Conservation (phyloP, 2,888 invertebrate species). For the Coelopa pilipes region DNA sequence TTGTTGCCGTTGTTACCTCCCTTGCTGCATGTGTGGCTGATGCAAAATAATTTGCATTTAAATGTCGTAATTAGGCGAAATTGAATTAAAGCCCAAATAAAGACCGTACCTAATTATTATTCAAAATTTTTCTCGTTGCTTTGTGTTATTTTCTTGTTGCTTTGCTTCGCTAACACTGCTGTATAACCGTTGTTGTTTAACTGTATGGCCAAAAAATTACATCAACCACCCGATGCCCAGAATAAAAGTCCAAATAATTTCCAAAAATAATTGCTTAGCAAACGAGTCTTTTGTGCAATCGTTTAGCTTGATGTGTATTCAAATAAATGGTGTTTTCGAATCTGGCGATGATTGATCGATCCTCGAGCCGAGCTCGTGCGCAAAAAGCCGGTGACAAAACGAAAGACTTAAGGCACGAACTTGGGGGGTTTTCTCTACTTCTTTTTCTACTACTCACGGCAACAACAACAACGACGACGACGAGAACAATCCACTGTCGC, state of each 20-base stretch:
- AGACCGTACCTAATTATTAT: background rate
- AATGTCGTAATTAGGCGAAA: conserved; percentile 3
- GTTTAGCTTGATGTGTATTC: background rate
- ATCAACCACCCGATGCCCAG: too few species aligned
- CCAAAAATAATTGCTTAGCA: too few species aligned
- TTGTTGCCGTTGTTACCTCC: too few species aligned
- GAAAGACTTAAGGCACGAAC: conserved; percentile 1
- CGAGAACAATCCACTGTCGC: background rate
- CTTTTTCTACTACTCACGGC: background rate
- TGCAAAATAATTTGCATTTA: conserved; percentile 5
- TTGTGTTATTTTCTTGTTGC: too few species aligned
- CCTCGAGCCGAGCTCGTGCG: background rate
- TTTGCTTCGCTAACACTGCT: too few species aligned
- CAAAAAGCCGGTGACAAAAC: background rate
- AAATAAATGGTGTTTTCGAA: background rate
- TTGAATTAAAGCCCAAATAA: background rate
- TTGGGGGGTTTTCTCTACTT: background rate
- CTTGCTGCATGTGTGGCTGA: background rate
- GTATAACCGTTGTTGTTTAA: too few species aligned
- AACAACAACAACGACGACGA: background rate
- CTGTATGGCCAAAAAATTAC: too few species aligned
- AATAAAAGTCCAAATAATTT: too few species aligned
- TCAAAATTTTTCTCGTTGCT: too few species aligned
- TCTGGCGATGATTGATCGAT: background rate
- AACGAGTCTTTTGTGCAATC: too few species aligned